Evolutionary conservation across 1,140 invertebrate species (phyloP), one percentile per base, ranked within the genome.

Genomic region (Drosophila cardini): DNA sequence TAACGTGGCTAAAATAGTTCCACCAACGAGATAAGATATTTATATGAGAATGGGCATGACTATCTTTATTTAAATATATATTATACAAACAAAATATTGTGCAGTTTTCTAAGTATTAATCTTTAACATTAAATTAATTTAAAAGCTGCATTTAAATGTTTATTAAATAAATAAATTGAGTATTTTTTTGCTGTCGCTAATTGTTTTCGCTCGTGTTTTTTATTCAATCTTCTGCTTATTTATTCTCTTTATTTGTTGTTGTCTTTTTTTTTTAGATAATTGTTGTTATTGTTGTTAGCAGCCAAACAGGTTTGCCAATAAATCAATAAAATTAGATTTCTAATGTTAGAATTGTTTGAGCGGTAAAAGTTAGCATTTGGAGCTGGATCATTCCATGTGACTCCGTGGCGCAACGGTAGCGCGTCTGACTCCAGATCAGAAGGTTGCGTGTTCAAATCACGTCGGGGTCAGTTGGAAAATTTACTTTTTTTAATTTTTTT

Each of bases 391-490:
- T 42, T 38, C 13, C 56, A 69, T 48, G 50, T 73, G 95, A 96
- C 95, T 95, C 95, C 96, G 96, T 98, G 97, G 97, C 97, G 97
- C 97, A 98, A 98, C 96, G 96, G 97, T 98, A 97, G 97, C 96
- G 96, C 97, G 97, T 98, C 96, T 97, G 97, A 98, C 96, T 98
- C 97, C 97, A 97, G 97, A 98, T 97, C 97, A 97, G 96, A 98
- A 98, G 97, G 97, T 97, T 98, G 97, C 96, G 97, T 97, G 97
- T 98, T 98, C 97, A 96, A 98, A 97, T 98, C 97, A 97, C 97
- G 96, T 97, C 96, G 96, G 96, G 96, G 96, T 97, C 97, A 96
- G 69, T 9, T 48, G 2, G 5, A 2, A 16, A n/a, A 6, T 0
- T 34, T 26, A 18, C 4, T 46, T 55, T 46, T 55, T 46, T 55